Evolutionary conservation across 2,888 invertebrate species (phyloP), one percentile per base, ranked within the genome.

Genomic region (Caenorhabditis wallacei): DNA sequence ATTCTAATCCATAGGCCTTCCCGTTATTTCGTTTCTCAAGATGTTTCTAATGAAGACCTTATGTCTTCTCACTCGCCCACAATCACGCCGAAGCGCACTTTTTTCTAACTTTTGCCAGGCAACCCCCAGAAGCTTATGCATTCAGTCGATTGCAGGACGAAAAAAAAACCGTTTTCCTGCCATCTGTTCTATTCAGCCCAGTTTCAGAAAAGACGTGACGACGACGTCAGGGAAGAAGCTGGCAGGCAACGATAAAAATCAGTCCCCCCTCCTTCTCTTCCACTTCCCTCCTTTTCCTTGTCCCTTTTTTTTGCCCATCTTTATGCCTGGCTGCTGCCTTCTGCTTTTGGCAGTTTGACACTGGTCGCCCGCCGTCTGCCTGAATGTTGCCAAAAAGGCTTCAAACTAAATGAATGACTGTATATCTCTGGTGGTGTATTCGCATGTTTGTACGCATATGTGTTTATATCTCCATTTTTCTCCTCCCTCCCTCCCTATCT

Each of bases 21-120:
- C 24, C 26, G 37, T 40, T 35, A n/a, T 43, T 54, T 43, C 61
- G 61, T 69, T 69, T 78, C 69, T 78, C 78, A 78, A 78, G 78
- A 78, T 78, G 78, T 78, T 78, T 78, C 78, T 78, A 78, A 78
- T 78, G 69, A 78, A 69, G 78, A 78, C 78, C 78, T 78, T 63
- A 78, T 78, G 78, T 70, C 63, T 61, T 63, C 69, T 63, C 72
- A 40, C 54, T 70, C n/a, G 69, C 18, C 69, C 66, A 53, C 74
- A 66, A 64, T 64, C 64, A 64, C 43, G 56, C 35, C 61, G 37
- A 59, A 56, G 57, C 59, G 59, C 71, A 59, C 71, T 61, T 61
- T 71, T 61, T 71, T 51, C 64, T 46, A n/a, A 18, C n/a, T 37
- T 30, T 48, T 63, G 46, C 64, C 64, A 48, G 64, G 35, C 63